phyloP scores from a whole-genome alignment of 1,140 invertebrate genomes.

The Schlechtendalia chinensis region DNA sequence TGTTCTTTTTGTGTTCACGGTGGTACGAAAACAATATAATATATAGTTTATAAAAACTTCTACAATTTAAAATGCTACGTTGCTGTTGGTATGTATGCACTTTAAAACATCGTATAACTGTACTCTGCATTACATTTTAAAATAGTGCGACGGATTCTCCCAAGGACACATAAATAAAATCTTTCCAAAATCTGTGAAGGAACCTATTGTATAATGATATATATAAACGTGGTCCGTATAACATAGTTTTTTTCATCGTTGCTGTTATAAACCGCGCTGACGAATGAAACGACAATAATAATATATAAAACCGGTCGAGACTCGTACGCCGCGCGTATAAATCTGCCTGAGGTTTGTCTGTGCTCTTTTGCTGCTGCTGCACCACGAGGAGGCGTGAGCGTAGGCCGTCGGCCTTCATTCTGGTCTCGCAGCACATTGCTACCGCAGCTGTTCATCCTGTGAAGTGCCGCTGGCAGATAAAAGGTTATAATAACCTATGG shows the following conservation, averaged over 20 bases:
- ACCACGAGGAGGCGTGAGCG: constrained; percentile 31
- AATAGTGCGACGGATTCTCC: not conserved
- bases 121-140: not conserved
- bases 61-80: not conserved
- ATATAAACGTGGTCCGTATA: not conserved
- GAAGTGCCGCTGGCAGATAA: constrained; percentile 14
- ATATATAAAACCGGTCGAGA: constrained; percentile 8
- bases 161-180: not conserved
- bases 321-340: constrained; percentile 2
- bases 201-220: not conserved
- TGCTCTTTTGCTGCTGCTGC: not conserved
- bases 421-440: constrained; percentile 11
- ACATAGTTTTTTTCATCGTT: not conserved
- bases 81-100: not conserved
- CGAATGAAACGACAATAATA: constrained; percentile 27
- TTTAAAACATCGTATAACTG: not conserved
- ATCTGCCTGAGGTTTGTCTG: constrained; percentile 23
- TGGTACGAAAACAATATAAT: too few species aligned
- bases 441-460: constrained; percentile 24
- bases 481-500: constrained; percentile 17
- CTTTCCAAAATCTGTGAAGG: not conserved
- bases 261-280: not conserved
- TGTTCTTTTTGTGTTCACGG: too few species aligned
- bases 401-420: constrained; percentile 32
- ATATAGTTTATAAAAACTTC: too few species aligned